Base-by-base conservation (phyloP, 2,888 invertebrate genomes). In the Strigamia maritima region DNA sequence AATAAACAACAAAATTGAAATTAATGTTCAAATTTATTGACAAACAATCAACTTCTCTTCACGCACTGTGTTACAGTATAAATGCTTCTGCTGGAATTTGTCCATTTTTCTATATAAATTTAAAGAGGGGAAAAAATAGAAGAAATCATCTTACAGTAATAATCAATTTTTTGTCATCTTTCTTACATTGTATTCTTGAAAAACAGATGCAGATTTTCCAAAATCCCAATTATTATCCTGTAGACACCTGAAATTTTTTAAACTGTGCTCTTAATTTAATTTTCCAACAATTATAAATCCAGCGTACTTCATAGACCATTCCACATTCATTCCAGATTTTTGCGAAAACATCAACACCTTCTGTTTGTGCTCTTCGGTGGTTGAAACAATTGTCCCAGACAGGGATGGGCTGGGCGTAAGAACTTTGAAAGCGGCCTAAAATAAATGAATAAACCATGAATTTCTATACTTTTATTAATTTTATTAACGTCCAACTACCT, bases 141-240 rank as follows among this genome's bases (percentile, higher is more conserved):
- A 19, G 4, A 16, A 12, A 12, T 26, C 22, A n/a, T n/a, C n/a
- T n/a, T n/a, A n/a, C n/a, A n/a, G n/a, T 19, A 12, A 26, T 0
- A 26, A 31, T 75, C 35, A 10, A 35, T 6, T 76, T 35, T 1
- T 95, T 1, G 95, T 95, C 86, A 95, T 92, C 84, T n/a, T 91
- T 91, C 22, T 84, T 91, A 90, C 77, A 80, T 93, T 91, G 1
- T 95, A 89, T 84, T 93, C 91, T 78, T 54, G 54, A 54, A 54
- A 54, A n/a, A 54, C 54, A 1, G 16, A 54, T 19, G 91, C 87
- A 0, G 96, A 94, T 82, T 91, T 89, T 82, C 93, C 90, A 83
- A 90, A 92, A 83, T 96, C 92, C 96, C 97, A 97, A 60, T 91
- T 90, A 4, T 94, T 94, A 87, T 97, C 94, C 86, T 93, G 91